A percentile compares a stretch with the other conserved stretches of the same genome.
phyloP scores from a whole-genome alignment of 1,140 invertebrate species.

The Centruroides vittatus region DNA sequence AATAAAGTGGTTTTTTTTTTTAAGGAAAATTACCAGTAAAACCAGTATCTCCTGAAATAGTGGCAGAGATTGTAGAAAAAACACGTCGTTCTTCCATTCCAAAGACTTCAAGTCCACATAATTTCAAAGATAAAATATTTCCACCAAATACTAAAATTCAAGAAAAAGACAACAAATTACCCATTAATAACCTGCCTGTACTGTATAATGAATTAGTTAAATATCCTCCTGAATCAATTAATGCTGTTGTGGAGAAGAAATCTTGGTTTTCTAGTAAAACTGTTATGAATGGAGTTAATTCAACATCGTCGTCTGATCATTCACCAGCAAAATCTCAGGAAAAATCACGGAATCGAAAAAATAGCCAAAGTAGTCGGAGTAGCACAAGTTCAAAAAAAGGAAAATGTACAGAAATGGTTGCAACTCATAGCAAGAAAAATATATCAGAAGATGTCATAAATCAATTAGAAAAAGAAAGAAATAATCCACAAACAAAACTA shows the following conservation, averaged over 20 bases:
- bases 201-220: constrained; percentile 5
- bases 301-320: background rate
- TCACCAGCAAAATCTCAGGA: background rate
- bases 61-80: constrained; percentile 16
- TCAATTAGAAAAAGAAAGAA: background rate
- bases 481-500: constrained; percentile 1
- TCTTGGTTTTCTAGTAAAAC: constrained; percentile 11
- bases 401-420: background rate
- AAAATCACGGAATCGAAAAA: constrained; percentile 2
- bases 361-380: constrained; percentile 10
- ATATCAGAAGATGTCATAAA: background rate
- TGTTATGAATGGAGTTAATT: background rate
- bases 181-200: background rate
- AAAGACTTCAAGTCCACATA: background rate
- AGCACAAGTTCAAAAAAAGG: constrained; percentile 1
- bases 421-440: constrained; percentile 1
- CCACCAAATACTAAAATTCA: background rate
- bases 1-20: constrained; percentile 3
- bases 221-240: constrained; percentile 11
- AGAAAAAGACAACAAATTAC: background rate
- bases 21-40: constrained; percentile 14
- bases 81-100: constrained; percentile 3
- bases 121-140: background rate
- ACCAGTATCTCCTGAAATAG: constrained; percentile 18
- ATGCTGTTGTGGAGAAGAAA: constrained; percentile 8